These are phyloP conservation scores for Pseudopipra pipra DNA, from an alignment of 2,113 vertebrate species.

Conservation along the genomic window DNA sequence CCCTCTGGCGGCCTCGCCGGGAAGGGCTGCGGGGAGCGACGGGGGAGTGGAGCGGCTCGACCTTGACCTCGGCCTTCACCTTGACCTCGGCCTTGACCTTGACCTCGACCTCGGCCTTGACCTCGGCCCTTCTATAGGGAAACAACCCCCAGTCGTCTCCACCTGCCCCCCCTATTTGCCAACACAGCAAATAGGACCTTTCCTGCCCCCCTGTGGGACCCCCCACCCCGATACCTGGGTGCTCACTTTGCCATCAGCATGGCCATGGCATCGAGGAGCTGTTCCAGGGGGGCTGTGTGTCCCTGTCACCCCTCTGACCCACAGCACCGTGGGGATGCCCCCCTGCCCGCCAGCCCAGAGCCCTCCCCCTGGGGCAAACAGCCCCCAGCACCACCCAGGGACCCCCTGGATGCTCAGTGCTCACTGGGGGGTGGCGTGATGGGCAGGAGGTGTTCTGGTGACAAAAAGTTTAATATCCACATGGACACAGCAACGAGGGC, in stretches of 20 bases:
- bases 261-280: neutral
- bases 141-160: rapidly evolving
- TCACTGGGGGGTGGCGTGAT: rapidly evolving
- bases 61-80: neutral
- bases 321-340: rapidly evolving
- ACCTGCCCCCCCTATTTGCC: neutral
- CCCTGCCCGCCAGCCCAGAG: too few species aligned
- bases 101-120: neutral
- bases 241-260: rapidly evolving
- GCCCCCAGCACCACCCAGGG: neutral
- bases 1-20: neutral
- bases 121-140: neutral
- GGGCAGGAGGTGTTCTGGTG: neutral
- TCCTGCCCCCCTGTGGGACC: too few species aligned
- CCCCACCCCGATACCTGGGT: rapidly evolving
- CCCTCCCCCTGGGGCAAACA: too few species aligned
- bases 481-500: neutral
- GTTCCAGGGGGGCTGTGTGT: neutral
- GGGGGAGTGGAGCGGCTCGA: too few species aligned
- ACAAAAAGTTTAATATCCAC: neutral
- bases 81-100: neutral
- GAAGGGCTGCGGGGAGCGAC: neutral
- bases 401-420: rapidly evolving
- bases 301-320: neutral
- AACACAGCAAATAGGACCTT: rapidly evolving